phyloP scores from a whole-genome alignment of 92 coral and sea anemone species.

The Desmophyllum pertusum region DNA sequence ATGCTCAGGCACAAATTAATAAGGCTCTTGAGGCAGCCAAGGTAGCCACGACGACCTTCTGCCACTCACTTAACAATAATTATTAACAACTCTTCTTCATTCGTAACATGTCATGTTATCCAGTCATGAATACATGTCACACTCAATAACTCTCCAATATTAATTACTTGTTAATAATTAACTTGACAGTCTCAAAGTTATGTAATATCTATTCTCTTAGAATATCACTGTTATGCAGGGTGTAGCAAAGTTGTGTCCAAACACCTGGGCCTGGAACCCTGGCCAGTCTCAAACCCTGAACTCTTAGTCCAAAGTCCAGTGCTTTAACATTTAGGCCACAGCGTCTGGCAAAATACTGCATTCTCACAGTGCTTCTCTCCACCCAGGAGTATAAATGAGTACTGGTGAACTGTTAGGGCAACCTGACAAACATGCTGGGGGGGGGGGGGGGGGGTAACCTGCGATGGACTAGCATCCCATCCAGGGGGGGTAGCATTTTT shows the following conservation, averaged over 20 bases:
- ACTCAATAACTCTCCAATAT: not conserved
- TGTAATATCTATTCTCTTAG: not conserved
- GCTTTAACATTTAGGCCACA: not conserved
- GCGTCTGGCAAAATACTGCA: not conserved
- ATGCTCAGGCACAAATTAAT: constrained; percentile 76
- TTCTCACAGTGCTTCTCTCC: not conserved
- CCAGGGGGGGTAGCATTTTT: not conserved
- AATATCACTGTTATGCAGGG: not conserved
- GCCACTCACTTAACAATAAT: constrained; percentile 44
- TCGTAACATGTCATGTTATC: not conserved
- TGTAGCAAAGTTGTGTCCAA: not conserved
- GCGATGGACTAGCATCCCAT: not conserved
- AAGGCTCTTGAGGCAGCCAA: constrained; percentile 97
- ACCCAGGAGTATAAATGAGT: not conserved
- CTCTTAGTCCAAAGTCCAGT: no score
- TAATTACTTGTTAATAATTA: not conserved
- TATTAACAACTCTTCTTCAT: constrained; percentile 26
- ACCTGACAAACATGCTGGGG: not conserved
- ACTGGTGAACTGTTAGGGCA: not conserved
- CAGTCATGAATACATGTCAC: constrained; percentile 16
- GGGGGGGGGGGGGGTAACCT: not conserved
- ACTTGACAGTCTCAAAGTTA: not conserved
- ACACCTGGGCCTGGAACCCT: not conserved
- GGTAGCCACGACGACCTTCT: constrained; percentile 76
- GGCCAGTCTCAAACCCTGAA: no score